Percentiles rank a stretch among this genome's conserved stretches.
Evolutionary conservation across 2,797 vertebrate genomes (phyloP).

Genomic region (Geotrypetes seraphini): DNA sequence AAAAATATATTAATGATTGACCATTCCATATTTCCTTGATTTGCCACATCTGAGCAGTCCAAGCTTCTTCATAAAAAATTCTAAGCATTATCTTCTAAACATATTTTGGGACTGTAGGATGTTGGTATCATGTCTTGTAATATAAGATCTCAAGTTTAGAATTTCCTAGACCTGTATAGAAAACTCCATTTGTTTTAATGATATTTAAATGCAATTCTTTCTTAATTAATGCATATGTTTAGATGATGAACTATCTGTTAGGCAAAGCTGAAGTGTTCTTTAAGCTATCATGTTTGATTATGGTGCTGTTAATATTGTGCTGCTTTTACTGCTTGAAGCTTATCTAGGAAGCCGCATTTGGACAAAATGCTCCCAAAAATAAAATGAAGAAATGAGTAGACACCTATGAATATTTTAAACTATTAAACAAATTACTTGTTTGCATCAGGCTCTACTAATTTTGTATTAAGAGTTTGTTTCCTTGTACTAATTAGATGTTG

Average conservation of each 20-base stretch:
- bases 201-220: conserved; percentile 28
- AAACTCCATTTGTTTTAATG: conserved; percentile 36
- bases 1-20: conserved; percentile 10
- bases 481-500: conserved; percentile 44
- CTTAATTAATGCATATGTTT: conserved; percentile 35
- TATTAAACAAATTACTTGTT: conserved; percentile 44
- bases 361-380: conserved; percentile 12
- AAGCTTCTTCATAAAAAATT: conserved; percentile 14
- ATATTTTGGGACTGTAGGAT: no score
- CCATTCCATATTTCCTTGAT: conserved; percentile 14
- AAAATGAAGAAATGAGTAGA: conserved; percentile 16
- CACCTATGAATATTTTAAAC: conserved; percentile 38
- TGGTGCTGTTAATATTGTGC: conserved; percentile 9
- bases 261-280: conserved; percentile 29
- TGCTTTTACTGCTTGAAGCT: conserved; percentile 23
- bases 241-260: conserved; percentile 38
- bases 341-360: conserved; percentile 6
- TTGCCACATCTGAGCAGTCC: conserved; percentile 18
- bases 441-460: conserved; percentile 33
- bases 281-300: conserved; percentile 33
- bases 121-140: no score
- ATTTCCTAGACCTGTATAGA: conserved; percentile 11
- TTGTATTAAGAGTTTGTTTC: conserved; percentile 42
- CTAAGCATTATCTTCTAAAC: no score
- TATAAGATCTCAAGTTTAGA: no score